Percentiles rank a stretch among this genome's conserved stretches.
Conservation (phyloP, 92 coral and sea anemone genomes). For the Porites cylindrica region DNA sequence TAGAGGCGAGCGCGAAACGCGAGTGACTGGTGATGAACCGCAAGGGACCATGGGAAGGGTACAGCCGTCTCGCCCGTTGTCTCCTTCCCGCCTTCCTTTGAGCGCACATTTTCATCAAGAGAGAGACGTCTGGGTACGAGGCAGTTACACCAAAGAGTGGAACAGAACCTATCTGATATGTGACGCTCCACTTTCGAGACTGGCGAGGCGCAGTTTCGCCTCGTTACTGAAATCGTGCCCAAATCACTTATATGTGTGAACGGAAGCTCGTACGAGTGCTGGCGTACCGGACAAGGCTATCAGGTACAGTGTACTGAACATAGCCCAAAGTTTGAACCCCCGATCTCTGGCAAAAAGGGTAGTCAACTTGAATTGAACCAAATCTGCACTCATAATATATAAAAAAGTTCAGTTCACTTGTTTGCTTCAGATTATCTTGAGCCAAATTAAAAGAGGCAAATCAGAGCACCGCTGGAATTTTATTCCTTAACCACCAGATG, state of each 20-base stretch:
- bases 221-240: background rate
- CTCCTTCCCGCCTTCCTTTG: background rate
- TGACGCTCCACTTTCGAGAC: too few species aligned
- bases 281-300: background rate
- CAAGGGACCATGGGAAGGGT: background rate
- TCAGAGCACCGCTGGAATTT: background rate
- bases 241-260: background rate
- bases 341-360: background rate
- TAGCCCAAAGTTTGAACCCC: background rate
- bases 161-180: too few species aligned
- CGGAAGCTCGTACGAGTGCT: background rate
- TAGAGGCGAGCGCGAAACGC: too few species aligned
- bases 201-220: too few species aligned
- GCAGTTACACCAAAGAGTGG: too few species aligned
- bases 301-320: background rate
- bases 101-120: too few species aligned
- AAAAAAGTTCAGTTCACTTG: background rate
- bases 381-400: background rate
- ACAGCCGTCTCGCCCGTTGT: background rate
- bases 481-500: slow-evolving; percentile 3
- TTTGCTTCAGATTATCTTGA: background rate
- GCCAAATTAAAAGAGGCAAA: background rate
- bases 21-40: too few species aligned
- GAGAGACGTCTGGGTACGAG: too few species aligned
- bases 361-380: background rate